phyloP scores from a whole-genome alignment of 2,113 vertebrate genomes.

The Ictalurus furcatus region DNA sequence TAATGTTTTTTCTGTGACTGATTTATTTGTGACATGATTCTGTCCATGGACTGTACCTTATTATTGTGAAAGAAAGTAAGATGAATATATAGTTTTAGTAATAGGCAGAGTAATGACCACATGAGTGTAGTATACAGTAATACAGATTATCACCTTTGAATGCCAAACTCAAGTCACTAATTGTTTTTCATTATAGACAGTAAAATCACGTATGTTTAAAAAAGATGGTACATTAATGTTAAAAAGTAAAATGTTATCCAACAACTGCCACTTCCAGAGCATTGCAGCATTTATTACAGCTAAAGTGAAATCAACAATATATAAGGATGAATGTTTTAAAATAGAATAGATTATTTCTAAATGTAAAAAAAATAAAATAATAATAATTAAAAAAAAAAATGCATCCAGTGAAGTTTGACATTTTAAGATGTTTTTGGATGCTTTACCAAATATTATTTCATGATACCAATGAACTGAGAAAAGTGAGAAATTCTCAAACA shows the following conservation, averaged over 20 bases:
- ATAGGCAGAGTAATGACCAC: conserved; percentile 32
- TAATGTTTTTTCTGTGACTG: conserved; percentile 2
- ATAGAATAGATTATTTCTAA: conserved; percentile 1
- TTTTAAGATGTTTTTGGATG: not conserved
- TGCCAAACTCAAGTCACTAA: not conserved
- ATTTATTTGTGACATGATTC: not conserved
- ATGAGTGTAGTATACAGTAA: not conserved
- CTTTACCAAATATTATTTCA: conserved; percentile 9
- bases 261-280: not conserved
- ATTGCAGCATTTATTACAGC: conserved; percentile 15
- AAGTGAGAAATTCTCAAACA: conserved; percentile 5
- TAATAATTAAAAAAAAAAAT: conserved; percentile 16
- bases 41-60: conserved; percentile 6
- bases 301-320: conserved; percentile 14
- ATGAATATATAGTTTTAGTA: not conserved
- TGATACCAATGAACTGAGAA: not conserved
- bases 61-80: not conserved
- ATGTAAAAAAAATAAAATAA: too few species aligned
- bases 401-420: not conserved
- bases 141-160: not conserved
- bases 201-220: not conserved
- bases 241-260: conserved; percentile 56
- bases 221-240: not conserved
- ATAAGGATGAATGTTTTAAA: not conserved
- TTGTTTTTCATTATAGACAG: not conserved